Evolutionary conservation across 1,140 invertebrate genomes (phyloP).

Genomic region (Drosophila novamexicana): DNA sequence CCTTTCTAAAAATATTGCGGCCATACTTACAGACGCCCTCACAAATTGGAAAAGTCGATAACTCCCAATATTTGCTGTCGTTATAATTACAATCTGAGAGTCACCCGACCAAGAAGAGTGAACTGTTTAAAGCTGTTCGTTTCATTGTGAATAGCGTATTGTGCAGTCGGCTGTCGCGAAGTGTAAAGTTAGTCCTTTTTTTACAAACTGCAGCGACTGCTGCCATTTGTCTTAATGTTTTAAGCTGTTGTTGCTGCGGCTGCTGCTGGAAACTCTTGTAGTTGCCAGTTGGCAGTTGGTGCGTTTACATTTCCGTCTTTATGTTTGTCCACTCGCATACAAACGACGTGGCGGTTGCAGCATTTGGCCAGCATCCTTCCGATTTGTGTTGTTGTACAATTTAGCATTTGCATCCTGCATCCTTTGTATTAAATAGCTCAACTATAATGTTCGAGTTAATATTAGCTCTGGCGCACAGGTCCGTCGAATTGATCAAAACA

Average conservation of each 20-base stretch:
- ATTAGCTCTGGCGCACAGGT: conserved; percentile 21
- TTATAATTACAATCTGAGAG: too few species aligned
- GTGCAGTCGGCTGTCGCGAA: not conserved
- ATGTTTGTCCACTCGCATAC: conserved; percentile 58
- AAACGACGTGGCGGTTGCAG: conserved; percentile 48
- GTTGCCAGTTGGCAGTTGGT: conserved; percentile 62
- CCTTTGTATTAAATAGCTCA: conserved; percentile 42
- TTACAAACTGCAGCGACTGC: conserved; percentile 11
- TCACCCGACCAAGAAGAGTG: too few species aligned
- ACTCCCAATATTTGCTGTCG: too few species aligned
- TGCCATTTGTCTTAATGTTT: conserved; percentile 50
- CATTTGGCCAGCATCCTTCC: conserved; percentile 71
- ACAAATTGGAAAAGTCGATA: too few species aligned
- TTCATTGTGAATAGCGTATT: not conserved
- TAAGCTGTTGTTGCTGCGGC: conserved; percentile 17
- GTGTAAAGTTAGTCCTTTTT: conserved; percentile 8
- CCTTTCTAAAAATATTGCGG: too few species aligned
- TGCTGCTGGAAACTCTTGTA: conserved; percentile 54
- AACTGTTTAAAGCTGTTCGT: too few species aligned
- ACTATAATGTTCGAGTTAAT: conserved; percentile 30
- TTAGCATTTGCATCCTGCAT: conserved; percentile 49
- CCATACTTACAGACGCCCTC: too few species aligned
- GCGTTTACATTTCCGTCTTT: conserved; percentile 75
- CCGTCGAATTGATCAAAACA: conserved; percentile 26
- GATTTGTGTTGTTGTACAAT: conserved; percentile 38